Percentiles rank a stretch among this genome's conserved stretches.
Conservation (phyloP, 1,140 invertebrate species). For the Gryon sp. region DNA sequence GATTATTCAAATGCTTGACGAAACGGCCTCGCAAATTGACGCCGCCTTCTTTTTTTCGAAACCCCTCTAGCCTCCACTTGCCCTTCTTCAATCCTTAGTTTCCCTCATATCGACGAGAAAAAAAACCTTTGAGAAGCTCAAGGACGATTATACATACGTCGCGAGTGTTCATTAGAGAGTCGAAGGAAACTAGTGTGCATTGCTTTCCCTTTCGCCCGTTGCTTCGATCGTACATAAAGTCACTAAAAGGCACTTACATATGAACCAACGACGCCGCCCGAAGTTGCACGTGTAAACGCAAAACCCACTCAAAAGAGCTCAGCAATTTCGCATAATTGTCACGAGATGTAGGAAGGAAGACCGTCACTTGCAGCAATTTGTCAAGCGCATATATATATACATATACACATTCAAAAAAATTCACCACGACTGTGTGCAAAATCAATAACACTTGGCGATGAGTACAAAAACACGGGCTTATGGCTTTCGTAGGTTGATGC, state of each 20-base stretch:
- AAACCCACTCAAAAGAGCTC: slow-evolving; percentile 24
- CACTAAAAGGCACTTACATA: slow-evolving; percentile 67
- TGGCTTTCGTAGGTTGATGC: neutral
- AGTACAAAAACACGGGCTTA: no score
- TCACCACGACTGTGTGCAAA: neutral
- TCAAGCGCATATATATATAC: no score
- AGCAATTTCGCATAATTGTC: slow-evolving; percentile 49
- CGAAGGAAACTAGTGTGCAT: slow-evolving; percentile 39
- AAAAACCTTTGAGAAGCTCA: slow-evolving; percentile 50
- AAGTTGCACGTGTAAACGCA: slow-evolving; percentile 20
- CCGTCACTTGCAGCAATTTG: no score
- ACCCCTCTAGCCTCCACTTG: neutral
- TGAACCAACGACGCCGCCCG: slow-evolving; percentile 25
- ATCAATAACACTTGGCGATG: no score
- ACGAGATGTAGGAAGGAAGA: neutral
- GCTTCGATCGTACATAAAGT: slow-evolving; percentile 66
- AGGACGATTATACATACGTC: slow-evolving; percentile 58
- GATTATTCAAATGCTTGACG: slow-evolving; percentile 39
- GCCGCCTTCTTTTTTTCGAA: no score
- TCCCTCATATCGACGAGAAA: slow-evolving; percentile 30
- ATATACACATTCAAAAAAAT: no score
- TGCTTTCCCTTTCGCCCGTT: slow-evolving; percentile 53
- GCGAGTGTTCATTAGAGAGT: slow-evolving; percentile 51
- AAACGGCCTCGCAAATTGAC: slow-evolving; percentile 2
- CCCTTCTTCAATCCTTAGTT: no score